These are phyloP conservation scores for Parascotia fuliginaria DNA, from an alignment of 2,888 invertebrate genomes.

Conservation along the genomic window DNA sequence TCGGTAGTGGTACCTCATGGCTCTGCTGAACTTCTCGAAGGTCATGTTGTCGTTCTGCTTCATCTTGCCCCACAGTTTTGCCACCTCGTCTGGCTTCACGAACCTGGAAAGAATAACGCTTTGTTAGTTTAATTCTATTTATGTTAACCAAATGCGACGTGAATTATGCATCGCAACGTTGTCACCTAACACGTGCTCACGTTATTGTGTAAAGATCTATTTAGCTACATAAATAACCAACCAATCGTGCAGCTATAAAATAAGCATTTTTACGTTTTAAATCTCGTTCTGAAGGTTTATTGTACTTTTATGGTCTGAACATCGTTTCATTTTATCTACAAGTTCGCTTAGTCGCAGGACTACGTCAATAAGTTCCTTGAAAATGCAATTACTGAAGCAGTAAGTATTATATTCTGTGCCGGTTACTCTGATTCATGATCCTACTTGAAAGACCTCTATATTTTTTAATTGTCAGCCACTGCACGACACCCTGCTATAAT, in stretches of 20 bases:
- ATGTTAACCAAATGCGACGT: slow-evolving; percentile 23
- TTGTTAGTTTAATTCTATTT: slow-evolving; percentile 30
- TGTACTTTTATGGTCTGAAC: slow-evolving; percentile 25
- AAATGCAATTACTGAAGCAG: slow-evolving; percentile 25
- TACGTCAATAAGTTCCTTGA: slow-evolving; percentile 24
- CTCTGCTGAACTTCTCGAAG: slow-evolving; percentile 96
- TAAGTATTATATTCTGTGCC: slow-evolving; percentile 15
- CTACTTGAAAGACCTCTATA: slow-evolving; percentile 13
- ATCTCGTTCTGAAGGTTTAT: slow-evolving; percentile 36
- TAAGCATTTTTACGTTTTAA: slow-evolving; percentile 22
- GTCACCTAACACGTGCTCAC: slow-evolving; percentile 33
- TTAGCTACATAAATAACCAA: slow-evolving; percentile 22
- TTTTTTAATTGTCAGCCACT: slow-evolving; percentile 15
- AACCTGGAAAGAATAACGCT: slow-evolving; percentile 85
- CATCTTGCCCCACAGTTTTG: slow-evolving; percentile 93
- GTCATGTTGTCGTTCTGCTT: slow-evolving; percentile 96
- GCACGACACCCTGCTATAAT: slow-evolving; percentile 12
- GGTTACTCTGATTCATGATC: slow-evolving; percentile 22
- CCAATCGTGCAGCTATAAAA: slow-evolving; percentile 20
- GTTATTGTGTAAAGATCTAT: slow-evolving; percentile 24
- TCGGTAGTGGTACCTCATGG: slow-evolving; percentile 95
- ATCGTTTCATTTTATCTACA: slow-evolving; percentile 23
- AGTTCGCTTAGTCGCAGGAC: slow-evolving; percentile 13
- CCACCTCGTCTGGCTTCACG: slow-evolving; percentile 94
- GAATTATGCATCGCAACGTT: slow-evolving; percentile 31